Evolutionary conservation across 2,888 invertebrate genomes (phyloP), one percentile per base, ranked within the genome.

Genomic region (Pterobdella sp.): DNA sequence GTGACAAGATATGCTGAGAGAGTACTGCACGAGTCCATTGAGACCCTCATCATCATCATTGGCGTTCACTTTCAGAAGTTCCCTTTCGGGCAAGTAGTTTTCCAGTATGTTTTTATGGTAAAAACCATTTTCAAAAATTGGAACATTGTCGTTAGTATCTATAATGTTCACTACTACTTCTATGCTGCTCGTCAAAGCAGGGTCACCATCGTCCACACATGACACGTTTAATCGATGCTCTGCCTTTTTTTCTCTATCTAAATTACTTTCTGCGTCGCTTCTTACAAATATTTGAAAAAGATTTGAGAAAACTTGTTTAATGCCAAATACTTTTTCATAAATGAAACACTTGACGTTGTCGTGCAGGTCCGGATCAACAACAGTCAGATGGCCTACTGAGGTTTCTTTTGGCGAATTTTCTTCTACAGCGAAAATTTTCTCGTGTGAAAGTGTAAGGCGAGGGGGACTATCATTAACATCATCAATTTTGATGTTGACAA

Each of bases 121-220:
- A 14, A 29, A 26, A 32, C 52, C 35, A 56, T 70, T 31, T 26
- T 70, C 70, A 31, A 70, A 70, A 22, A 56, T n/a, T 2, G 70
- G 70, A 31, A 29, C 56, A 56, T 70, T 70, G 56, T 70, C 70
- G 70, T 70, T 70, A 31, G 70, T 56, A 32, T 70, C 70, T 49
- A 29, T n/a, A n/a, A 70, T 34, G 14, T 26, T 29, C 2, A 70
- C 70, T 2, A 70, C 35, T 18, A 70, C 26, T 26, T 52, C 70
- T 3, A 70, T 32, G 7, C 32, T n/a, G 3, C 70, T 49, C 22
- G 70, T 37, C 14, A 70, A 56, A 14, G 70, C 42, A n/a, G 70
- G 70, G n/a, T 29, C 52, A 10, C 70, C 70, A 10, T 49, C 70
- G 32, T 70, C 70, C 31, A 70, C 49, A 22, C 49, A 42, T 22